Evolutionary conservation across 35 echinoderm and acorn worm genomes (phyloP).

Genomic region (Amphiura filiformis): DNA sequence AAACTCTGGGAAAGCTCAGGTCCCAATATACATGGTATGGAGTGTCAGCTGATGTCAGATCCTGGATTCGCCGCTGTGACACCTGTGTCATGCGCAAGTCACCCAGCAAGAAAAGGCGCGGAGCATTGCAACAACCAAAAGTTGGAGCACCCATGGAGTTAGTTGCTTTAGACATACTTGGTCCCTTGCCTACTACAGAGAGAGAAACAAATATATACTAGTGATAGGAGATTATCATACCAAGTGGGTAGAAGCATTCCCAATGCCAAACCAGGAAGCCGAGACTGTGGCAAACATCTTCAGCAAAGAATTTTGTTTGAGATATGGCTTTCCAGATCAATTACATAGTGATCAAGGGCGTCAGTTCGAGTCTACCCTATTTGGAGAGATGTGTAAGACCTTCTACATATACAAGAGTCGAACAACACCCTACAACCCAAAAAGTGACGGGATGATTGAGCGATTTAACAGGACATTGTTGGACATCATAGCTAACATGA

Average conservation of each 20-base stretch:
- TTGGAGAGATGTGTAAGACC: conserved; percentile 29
- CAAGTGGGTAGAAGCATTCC: conserved; percentile 29
- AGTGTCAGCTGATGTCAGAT: conserved; percentile 27
- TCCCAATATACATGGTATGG: conserved; percentile 39
- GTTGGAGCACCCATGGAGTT: conserved; percentile 20
- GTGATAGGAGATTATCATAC: conserved; percentile 19
- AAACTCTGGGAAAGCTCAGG: conserved; percentile 40
- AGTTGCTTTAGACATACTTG: conserved; percentile 29
- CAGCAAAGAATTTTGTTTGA: conserved; percentile 16
- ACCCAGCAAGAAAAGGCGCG: conserved; percentile 27
- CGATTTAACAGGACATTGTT: conserved; percentile 42
- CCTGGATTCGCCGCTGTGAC: conserved; percentile 43
- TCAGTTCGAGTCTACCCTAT: conserved; percentile 35
- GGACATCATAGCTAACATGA: conserved; percentile 11
- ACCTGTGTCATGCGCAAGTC: conserved; percentile 46
- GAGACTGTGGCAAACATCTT: conserved; percentile 20
- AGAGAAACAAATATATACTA: conserved; percentile 23
- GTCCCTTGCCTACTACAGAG: background rate
- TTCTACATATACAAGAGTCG: conserved; percentile 26
- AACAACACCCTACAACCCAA: conserved; percentile 44
- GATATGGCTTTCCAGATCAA: conserved; percentile 40
- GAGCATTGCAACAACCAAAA: conserved; percentile 27
- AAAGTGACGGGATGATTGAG: conserved; percentile 51
- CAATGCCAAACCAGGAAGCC: conserved; percentile 26
- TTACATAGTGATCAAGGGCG: conserved; percentile 49